Percentiles rank a stretch among this genome's conserved stretches.
These are phyloP conservation scores for Cephonodes hylas DNA, from an alignment of 2,888 invertebrate genomes.

Conservation along the genomic window DNA sequence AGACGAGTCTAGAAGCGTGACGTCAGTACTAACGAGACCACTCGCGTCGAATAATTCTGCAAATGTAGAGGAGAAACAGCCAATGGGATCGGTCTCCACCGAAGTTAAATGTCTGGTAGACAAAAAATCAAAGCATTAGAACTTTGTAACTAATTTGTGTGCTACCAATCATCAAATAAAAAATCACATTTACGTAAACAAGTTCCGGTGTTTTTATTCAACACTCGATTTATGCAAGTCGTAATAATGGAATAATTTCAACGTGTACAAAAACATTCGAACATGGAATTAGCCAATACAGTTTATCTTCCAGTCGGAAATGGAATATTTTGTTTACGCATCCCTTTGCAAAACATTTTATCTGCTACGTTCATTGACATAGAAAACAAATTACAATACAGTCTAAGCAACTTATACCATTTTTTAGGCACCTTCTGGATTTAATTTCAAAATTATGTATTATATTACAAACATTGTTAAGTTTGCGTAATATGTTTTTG, in stretches of 20 bases:
- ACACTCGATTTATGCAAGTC: neutral
- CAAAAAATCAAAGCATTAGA: neutral
- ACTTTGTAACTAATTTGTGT: neutral
- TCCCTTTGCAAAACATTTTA: no score
- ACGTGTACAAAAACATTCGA: neutral
- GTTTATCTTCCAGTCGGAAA: neutral
- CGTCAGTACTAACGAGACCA: slow-evolving; percentile 19
- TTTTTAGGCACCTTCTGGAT: no score
- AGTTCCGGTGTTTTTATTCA: neutral
- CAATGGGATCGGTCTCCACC: neutral
- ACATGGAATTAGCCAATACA: neutral
- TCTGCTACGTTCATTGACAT: no score
- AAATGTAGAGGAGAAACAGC: neutral
- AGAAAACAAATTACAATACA: no score
- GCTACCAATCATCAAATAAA: neutral
- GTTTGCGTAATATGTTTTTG: no score
- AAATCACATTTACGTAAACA: neutral
- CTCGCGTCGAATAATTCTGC: neutral
- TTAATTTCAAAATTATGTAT: no score
- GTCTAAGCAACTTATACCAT: no score
- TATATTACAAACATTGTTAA: no score
- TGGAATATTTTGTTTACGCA: neutral
- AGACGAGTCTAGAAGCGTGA: neutral
- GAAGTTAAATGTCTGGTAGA: neutral
- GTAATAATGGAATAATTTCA: neutral